A percentile compares a stretch with the other conserved stretches of the same genome.
Conservation (phyloP, 2,797 vertebrate genomes). For the Pantherophis vulpinus region DNA sequence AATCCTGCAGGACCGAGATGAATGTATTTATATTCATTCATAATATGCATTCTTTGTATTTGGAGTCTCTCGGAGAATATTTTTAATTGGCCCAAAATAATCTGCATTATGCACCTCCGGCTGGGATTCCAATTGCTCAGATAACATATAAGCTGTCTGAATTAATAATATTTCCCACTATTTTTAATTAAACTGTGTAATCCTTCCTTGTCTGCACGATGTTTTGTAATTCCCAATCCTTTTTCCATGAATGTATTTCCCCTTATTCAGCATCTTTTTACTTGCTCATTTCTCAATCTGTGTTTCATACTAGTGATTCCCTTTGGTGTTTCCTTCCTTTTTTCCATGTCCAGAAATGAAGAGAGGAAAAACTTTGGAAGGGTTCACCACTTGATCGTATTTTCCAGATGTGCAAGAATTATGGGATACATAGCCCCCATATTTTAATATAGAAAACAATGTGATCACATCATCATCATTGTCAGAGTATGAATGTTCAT, state of each 20-base stretch:
- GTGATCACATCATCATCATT: neutral
- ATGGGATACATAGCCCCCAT: neutral
- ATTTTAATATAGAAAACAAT: neutral
- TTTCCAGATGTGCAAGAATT: neutral
- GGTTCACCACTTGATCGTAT: neutral
- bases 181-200: conserved; percentile 54
- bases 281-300: conserved; percentile 27
- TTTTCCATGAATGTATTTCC: neutral
- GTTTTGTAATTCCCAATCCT: conserved; percentile 6
- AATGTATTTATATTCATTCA: conserved; percentile 41
- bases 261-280: conserved; percentile 28
- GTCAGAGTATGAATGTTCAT: too few relatives aligned
- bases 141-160: conserved; percentile 40
- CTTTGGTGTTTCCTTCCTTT: conserved; percentile 1
- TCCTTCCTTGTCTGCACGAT: conserved; percentile 42
- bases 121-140: conserved; percentile 24
- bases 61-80: conserved; percentile 33
- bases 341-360: neutral
- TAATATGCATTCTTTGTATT: conserved; percentile 56
- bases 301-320: conserved; percentile 8
- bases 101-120: conserved; percentile 40
- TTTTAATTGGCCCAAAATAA: conserved; percentile 50
- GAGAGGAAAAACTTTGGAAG: neutral
- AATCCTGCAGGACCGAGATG: conserved; percentile 43
- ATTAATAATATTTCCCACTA: conserved; percentile 41